These are phyloP conservation scores for Calyptommatus sinebrachiatus DNA, from an alignment of 2,113 vertebrate species.

Conservation along the genomic window DNA sequence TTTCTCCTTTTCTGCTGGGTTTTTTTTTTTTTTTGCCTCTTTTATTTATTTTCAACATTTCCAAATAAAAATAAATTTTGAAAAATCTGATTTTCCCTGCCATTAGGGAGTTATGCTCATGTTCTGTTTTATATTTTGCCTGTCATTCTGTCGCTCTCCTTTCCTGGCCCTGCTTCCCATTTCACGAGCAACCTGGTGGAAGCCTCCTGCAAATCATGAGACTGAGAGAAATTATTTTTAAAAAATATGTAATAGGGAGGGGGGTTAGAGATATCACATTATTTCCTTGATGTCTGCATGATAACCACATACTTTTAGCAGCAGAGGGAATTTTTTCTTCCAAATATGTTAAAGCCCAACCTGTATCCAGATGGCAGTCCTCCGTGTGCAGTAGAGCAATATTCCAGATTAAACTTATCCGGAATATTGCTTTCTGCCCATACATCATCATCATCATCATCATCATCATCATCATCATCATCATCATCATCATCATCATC, in stretches of 20 bases:
- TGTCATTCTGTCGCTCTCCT: neutral
- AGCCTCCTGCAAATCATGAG: neutral
- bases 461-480: too few species aligned
- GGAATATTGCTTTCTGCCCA: too few species aligned
- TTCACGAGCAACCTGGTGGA: constrained; percentile 13
- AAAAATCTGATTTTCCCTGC: constrained; percentile 38
- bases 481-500: too few species aligned
- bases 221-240: neutral
- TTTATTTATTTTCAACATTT: constrained; percentile 72
- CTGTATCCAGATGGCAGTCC: too few species aligned
- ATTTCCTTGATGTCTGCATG: too few species aligned
- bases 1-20: constrained; percentile 62
- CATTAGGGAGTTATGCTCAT: constrained; percentile 55
- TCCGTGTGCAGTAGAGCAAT: too few species aligned
- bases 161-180: neutral
- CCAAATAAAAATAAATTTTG: constrained; percentile 67
- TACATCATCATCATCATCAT: too few species aligned
- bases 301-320: too few species aligned
- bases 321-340: too few species aligned
- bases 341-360: too few species aligned
- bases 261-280: too few species aligned
- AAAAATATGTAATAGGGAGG: neutral
- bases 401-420: too few species aligned
- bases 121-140: constrained; percentile 39
- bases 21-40: constrained; percentile 60